Base-by-base conservation (phyloP, 2,113 vertebrate species). In the Solea senegalensis region DNA sequence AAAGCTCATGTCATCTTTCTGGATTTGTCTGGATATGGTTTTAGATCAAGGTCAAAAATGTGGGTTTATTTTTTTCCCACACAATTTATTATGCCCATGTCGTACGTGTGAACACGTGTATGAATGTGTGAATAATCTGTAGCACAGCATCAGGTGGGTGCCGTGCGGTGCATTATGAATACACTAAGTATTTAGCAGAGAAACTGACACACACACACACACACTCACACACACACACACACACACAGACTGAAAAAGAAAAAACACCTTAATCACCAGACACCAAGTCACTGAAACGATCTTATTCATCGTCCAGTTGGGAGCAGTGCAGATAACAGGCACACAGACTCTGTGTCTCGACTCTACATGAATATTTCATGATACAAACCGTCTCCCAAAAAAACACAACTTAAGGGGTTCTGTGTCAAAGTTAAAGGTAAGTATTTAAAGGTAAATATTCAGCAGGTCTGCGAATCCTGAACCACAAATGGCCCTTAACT, bases 1-100 rank as follows among this genome's bases (percentile, higher is more conserved):
- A 8, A 84, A 74, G 53, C 73, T 61, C 65, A 70, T 74, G 70
- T 82, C 39, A 68, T 59, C 61, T 48, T 45, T 28, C 69, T 64
- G 39, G 50, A 63, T 60, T 16, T 51, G 69, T 64, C 68, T 65
- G 79, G 63, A 52, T 73, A 61, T 55, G 14, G 27, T 53, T 79
- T 72, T 12, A 1, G 46, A 40, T 52, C 27, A 28, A 4, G 40
- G 41, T 6, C 9, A 10, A 45, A 43, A 55, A 11, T 10, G 9
- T 26, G 40, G 48, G 10, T 64, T 40, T 51, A 52, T 63, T 52
- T 21, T 9, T 53, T 43, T 15, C 16, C 44, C 21, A 34, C 4
- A 10, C 8, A 54, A 65, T 10, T 7, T 15, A 14, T 54, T 28
- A 8, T 34, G 5, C 2, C 34, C 1, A 34, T 34, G 34, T 34